Evolutionary conservation across 2,113 vertebrate species (phyloP).

Genomic region (Carassius gibelio): DNA sequence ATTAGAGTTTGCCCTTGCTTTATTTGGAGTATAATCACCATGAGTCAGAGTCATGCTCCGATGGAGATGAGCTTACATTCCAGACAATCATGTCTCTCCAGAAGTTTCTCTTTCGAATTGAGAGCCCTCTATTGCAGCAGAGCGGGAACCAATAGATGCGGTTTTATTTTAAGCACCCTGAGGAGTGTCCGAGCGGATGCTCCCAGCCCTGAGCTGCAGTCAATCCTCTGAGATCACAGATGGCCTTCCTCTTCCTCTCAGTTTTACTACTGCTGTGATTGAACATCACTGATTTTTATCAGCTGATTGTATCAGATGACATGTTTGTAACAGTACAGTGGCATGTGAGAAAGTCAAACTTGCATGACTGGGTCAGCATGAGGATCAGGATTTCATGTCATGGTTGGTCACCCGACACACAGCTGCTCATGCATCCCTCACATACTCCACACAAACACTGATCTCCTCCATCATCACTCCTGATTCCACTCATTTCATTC

Average conservation of each 20-base stretch:
- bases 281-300: neutral
- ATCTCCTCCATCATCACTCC: neutral
- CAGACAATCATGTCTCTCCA: constrained; percentile 17
- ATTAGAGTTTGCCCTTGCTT: neutral
- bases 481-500: neutral
- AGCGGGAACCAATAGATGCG: constrained; percentile 28
- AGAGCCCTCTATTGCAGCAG: constrained; percentile 4
- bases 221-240: neutral
- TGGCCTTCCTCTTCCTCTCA: neutral
- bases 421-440: constrained; percentile 42
- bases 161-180: constrained; percentile 27
- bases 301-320: neutral
- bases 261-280: neutral
- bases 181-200: neutral
- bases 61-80: neutral
- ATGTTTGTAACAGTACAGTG: neutral
- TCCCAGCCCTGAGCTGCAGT: neutral
- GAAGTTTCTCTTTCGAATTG: constrained; percentile 9
- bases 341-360: constrained; percentile 36
- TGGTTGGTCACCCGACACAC: constrained; percentile 46
- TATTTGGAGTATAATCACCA: constrained; percentile 7
- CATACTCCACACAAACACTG: neutral
- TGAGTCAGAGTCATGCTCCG: constrained; percentile 3
- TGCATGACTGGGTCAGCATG: constrained; percentile 29
- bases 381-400: constrained; percentile 42